phyloP scores from a whole-genome alignment of 2,113 vertebrate species.

The Hemiscyllium ocellatum region DNA sequence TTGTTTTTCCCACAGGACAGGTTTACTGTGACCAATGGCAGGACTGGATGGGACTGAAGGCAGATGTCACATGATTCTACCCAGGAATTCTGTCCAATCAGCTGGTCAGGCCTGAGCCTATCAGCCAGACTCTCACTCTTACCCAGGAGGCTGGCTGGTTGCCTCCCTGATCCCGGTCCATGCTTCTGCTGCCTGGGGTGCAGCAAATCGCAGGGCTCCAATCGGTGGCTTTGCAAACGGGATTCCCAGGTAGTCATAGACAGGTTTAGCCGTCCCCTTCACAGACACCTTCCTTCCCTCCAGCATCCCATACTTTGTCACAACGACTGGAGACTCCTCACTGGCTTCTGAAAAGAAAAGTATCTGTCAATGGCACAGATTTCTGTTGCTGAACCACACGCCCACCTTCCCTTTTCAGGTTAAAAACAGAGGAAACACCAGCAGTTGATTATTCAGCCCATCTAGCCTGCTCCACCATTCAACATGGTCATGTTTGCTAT shows the following conservation, averaged over 20 bases:
- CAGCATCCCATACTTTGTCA: slow-evolving; percentile 56
- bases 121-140: slow-evolving; percentile 43
- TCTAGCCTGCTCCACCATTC: too few species aligned
- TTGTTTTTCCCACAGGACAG: slow-evolving; percentile 46
- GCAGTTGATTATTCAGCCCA: too few species aligned
- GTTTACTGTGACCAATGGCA: not conserved
- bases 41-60: not conserved
- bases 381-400: not conserved
- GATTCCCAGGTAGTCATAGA: slow-evolving; percentile 67
- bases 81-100: not conserved
- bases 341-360: not conserved
- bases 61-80: not conserved
- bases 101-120: too few species aligned
- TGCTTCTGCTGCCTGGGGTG: slow-evolving; percentile 59
- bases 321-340: slow-evolving; percentile 54
- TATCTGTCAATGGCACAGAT: not conserved
- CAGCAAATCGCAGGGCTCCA: slow-evolving; percentile 65
- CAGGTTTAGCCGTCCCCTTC: slow-evolving; percentile 53
- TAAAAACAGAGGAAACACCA: not conserved
- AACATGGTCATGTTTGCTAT: too few species aligned
- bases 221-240: slow-evolving; percentile 76
- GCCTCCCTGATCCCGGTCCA: slow-evolving; percentile 69
- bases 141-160: slow-evolving; percentile 63
- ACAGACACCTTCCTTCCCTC: slow-evolving; percentile 55
- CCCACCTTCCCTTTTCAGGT: not conserved